Evolutionary conservation across 2,113 vertebrate genomes (phyloP).

Genomic region (Opisthocomus hoazin): DNA sequence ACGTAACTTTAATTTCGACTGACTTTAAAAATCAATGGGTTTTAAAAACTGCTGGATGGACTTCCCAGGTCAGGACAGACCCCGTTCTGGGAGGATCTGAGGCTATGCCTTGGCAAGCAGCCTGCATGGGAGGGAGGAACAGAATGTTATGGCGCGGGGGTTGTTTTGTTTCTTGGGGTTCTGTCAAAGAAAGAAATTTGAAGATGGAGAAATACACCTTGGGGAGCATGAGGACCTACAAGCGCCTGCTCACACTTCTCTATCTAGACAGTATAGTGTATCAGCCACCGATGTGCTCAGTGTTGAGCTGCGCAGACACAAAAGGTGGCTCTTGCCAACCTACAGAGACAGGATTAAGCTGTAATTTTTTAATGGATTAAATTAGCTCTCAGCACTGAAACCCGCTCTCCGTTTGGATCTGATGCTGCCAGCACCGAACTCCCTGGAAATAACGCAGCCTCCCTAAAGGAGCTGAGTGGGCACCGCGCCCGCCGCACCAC

Average conservation of each 20-base stretch:
- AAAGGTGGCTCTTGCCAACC: background rate
- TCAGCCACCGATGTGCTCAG: accelerated
- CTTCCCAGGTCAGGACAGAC: background rate
- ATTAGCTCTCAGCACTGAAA: background rate
- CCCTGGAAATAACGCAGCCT: background rate
- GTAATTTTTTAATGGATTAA: background rate
- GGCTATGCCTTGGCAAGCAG: background rate
- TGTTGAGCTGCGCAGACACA: background rate
- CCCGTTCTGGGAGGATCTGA: background rate
- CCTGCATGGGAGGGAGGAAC: background rate
- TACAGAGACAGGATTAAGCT: background rate
- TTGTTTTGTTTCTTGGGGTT: background rate
- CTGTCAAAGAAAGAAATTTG: background rate
- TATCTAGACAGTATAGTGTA: background rate
- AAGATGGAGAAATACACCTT: background rate
- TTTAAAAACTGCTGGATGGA: background rate
- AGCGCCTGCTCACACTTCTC: background rate
- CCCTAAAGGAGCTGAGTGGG: background rate
- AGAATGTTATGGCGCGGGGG: background rate
- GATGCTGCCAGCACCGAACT: background rate
- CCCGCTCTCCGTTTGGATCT: background rate
- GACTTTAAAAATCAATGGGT: background rate
- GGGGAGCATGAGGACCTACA: background rate
- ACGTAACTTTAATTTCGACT: background rate
- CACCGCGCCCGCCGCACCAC: background rate